Evolutionary conservation across 2,797 vertebrate species (phyloP).

Genomic region (Gorsachius magnificus): DNA sequence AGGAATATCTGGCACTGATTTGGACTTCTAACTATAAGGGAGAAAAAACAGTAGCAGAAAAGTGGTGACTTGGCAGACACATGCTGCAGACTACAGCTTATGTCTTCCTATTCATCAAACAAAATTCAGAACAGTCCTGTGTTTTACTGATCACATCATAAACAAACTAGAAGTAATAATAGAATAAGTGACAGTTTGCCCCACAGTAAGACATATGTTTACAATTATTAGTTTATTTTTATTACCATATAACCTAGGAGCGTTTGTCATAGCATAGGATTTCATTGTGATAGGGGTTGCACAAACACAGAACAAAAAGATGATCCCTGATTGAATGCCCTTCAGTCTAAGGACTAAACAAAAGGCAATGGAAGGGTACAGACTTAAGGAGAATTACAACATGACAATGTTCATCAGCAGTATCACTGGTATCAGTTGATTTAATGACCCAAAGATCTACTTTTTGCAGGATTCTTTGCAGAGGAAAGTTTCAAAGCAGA

Average conservation of each 20-base stretch:
- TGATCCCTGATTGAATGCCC: background rate
- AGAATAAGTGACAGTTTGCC: background rate
- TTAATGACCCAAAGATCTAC: background rate
- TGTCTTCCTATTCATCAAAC: slow-evolving; percentile 4
- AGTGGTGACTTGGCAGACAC: background rate
- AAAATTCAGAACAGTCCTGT: background rate
- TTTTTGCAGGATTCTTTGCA: background rate
- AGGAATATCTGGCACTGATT: slow-evolving; percentile 19
- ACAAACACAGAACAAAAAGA: background rate
- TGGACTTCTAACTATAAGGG: background rate
- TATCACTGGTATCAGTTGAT: background rate
- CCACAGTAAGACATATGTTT: background rate
- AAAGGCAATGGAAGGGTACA: background rate
- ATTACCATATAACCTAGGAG: background rate
- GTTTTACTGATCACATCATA: background rate
- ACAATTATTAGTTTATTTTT: background rate
- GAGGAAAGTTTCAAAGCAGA: background rate
- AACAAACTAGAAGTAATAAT: slow-evolving; percentile 15
- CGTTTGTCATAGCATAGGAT: background rate
- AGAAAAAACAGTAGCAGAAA: slow-evolving; percentile 1
- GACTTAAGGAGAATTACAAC: background rate
- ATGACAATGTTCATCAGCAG: background rate
- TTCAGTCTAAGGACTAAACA: background rate
- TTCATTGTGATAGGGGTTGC: background rate
- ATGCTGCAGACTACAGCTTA: background rate